Evolutionary conservation across 2,797 vertebrate species (phyloP).

Genomic region (Monodelphis domestica): DNA sequence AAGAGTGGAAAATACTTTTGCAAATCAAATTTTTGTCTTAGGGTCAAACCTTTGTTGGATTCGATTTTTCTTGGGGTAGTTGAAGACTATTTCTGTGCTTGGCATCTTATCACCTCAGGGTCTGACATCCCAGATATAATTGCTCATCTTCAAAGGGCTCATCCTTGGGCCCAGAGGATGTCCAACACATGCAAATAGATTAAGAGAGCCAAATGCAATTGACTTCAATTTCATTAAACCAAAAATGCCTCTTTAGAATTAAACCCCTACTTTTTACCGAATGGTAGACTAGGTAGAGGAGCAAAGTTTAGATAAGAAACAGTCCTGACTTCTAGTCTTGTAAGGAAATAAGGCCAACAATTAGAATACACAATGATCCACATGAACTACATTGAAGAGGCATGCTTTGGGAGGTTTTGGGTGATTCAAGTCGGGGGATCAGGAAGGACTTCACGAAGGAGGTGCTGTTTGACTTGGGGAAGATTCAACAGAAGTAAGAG

Average conservation of each 20-base stretch:
- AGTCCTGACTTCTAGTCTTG: background rate
- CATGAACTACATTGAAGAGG: background rate
- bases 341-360: background rate
- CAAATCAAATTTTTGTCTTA: constrained; percentile 73
- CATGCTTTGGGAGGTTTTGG: background rate
- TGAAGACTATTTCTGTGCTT: constrained; percentile 28
- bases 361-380: background rate
- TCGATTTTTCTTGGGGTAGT: constrained; percentile 61
- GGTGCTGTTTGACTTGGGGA: background rate
- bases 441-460: background rate
- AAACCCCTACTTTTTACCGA: background rate
- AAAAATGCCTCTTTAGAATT: background rate
- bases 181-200: background rate
- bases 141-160: constrained; percentile 34
- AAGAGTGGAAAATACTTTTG: constrained; percentile 78
- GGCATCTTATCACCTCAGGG: constrained; percentile 70
- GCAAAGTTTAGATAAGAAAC: background rate
- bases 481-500: background rate
- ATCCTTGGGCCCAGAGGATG: background rate
- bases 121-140: constrained; percentile 32
- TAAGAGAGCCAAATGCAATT: background rate
- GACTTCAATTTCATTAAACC: background rate
- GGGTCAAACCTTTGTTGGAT: constrained; percentile 74
- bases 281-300: background rate
- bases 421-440: background rate